phyloP scores from a whole-genome alignment of 1,140 invertebrate genomes.

The Leptoteleia sp. region DNA sequence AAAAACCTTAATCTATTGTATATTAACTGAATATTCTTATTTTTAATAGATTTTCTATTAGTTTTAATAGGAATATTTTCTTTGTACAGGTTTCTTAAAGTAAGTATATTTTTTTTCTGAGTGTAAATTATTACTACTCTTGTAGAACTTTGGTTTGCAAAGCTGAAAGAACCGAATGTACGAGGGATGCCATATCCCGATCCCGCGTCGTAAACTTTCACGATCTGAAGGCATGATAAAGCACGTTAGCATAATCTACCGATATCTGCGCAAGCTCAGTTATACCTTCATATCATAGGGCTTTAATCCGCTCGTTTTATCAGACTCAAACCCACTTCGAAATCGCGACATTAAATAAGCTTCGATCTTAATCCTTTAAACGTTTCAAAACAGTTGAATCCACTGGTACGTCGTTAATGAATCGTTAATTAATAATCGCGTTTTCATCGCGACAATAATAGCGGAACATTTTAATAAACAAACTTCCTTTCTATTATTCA shows the following conservation, averaged over 20 bases:
- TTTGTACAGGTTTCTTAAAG: too few relatives aligned
- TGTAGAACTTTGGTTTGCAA: slow-evolving; percentile 33
- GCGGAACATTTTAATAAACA: too few relatives aligned
- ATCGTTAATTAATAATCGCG: background rate
- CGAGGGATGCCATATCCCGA: slow-evolving; percentile 60
- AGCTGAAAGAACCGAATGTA: slow-evolving; percentile 62
- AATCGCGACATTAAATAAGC: slow-evolving; percentile 44
- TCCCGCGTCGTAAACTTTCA: slow-evolving; percentile 63
- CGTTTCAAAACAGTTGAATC: slow-evolving; percentile 21
- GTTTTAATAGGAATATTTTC: too few relatives aligned
- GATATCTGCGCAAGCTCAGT: slow-evolving; percentile 62
- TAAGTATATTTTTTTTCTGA: too few relatives aligned
- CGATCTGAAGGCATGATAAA: slow-evolving; percentile 66
- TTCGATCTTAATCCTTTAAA: slow-evolving; percentile 25
- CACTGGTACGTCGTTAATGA: background rate
- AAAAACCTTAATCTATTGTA: too few relatives aligned
- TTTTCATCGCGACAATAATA: background rate
- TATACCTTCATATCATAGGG: slow-evolving; percentile 62
- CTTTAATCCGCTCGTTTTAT: slow-evolving; percentile 64
- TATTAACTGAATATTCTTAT: too few relatives aligned
- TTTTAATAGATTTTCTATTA: too few relatives aligned
- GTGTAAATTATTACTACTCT: slow-evolving; percentile 63
- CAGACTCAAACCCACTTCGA: slow-evolving; percentile 38
- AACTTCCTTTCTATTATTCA: background rate
- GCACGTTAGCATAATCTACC: slow-evolving; percentile 68